Conservation (phyloP, 2,797 vertebrate species). For the Botia kubotai region DNA sequence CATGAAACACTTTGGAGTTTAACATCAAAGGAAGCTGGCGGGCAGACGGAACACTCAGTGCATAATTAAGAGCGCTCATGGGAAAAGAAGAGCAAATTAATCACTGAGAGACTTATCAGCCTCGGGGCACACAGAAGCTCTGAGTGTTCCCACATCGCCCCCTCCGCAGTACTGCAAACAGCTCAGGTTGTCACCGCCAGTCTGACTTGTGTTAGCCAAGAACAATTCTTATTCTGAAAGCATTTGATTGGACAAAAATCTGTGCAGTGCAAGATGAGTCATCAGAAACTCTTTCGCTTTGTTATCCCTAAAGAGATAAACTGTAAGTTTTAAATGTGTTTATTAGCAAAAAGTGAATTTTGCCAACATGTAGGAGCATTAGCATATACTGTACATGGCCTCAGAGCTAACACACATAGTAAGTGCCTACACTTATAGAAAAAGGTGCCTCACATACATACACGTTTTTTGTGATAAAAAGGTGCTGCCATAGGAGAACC, state of each 20-base stretch:
- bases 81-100: conserved; percentile 52
- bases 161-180: conserved; percentile 12
- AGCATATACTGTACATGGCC: background rate
- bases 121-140: conserved; percentile 34
- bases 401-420: background rate
- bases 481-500: too few relatives aligned
- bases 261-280: background rate
- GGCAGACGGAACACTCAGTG: conserved; percentile 38
- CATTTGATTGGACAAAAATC: background rate
- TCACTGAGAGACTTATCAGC: conserved; percentile 53
- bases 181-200: conserved; percentile 3
- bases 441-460: too few relatives aligned
- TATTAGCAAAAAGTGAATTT: background rate
- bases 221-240: background rate
- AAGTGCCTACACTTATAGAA: too few relatives aligned
- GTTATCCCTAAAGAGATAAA: background rate
- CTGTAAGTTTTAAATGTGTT: background rate
- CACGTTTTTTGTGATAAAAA: too few relatives aligned
- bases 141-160: conserved; percentile 13
- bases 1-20: conserved; percentile 45
- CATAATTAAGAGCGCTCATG: conserved; percentile 52
- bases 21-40: conserved; percentile 39
- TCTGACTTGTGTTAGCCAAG: conserved; percentile 33
- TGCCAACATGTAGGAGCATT: background rate
- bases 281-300: background rate